phyloP scores from a whole-genome alignment of 2,888 invertebrate species.

The Dicyrtomina minuta region DNA sequence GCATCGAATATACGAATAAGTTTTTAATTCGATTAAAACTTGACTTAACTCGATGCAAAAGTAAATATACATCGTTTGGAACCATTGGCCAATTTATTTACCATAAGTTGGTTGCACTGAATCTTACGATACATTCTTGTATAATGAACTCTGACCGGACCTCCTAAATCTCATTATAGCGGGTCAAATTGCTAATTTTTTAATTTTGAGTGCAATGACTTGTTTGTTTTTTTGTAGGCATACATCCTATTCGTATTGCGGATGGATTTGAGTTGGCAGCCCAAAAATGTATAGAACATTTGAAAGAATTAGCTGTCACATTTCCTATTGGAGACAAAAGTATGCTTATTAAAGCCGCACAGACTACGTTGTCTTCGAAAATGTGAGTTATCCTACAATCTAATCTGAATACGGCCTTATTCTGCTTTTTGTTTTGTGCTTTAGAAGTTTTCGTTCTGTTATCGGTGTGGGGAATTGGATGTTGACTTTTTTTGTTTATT shows the following conservation, averaged over 20 bases:
- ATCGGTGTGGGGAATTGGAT: neutral
- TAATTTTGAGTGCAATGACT: neutral
- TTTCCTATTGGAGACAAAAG: conserved; percentile 85
- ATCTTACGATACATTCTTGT: conserved; percentile 30
- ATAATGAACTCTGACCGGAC: too few relatives aligned
- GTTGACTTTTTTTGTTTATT: conserved; percentile 34
- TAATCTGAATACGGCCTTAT: too few relatives aligned
- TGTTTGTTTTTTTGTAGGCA: conserved; percentile 61
- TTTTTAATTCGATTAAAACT: neutral
- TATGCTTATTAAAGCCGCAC: conserved; percentile 88
- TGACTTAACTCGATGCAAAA: conserved; percentile 22
- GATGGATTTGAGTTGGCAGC: conserved; percentile 98
- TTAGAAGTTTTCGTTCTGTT: neutral
- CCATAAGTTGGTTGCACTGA: conserved; percentile 38
- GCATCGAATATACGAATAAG: neutral
- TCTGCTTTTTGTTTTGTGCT: conserved; percentile 4
- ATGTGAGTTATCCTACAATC: too few relatives aligned
- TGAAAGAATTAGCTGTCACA: conserved; percentile 83
- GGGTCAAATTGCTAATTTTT: too few relatives aligned
- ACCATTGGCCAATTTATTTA: conserved; percentile 40
- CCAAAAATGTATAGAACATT: conserved; percentile 77
- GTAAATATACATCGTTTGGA: conserved; percentile 36
- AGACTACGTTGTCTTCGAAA: conserved; percentile 98
- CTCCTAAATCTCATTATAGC: too few relatives aligned
- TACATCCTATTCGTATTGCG: conserved; percentile 97